Evolutionary conservation across 1,140 invertebrate species (phyloP).

Genomic region (Drosophila tropicalis): DNA sequence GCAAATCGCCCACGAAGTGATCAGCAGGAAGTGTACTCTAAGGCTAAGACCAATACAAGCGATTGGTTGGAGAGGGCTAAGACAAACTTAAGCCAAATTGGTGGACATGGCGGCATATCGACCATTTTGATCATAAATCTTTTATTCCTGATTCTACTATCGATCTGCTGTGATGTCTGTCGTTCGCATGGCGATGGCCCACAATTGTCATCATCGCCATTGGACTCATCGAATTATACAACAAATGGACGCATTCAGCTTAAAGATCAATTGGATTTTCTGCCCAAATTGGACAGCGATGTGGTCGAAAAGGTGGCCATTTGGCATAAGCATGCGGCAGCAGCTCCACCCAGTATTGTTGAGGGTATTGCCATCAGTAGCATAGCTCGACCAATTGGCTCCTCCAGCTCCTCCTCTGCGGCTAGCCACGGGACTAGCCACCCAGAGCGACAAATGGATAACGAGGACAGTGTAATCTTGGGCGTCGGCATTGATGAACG

Average conservation of each 20-base stretch:
- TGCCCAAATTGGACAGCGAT: slow-evolving; percentile 67
- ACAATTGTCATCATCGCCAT: neutral
- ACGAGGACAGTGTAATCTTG: slow-evolving; percentile 14
- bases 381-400: neutral
- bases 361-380: slow-evolving; percentile 65
- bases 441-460: neutral
- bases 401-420: no score
- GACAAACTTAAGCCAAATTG: slow-evolving; percentile 9
- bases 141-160: slow-evolving; percentile 56
- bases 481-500: slow-evolving; percentile 49
- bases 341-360: slow-evolving; percentile 53
- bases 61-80: neutral
- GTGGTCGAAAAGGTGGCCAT: slow-evolving; percentile 71
- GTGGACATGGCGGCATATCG: slow-evolving; percentile 51
- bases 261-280: slow-evolving; percentile 29
- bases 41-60: neutral
- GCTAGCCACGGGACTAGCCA: neutral
- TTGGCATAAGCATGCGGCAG: slow-evolving; percentile 66
- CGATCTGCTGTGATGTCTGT: slow-evolving; percentile 68
- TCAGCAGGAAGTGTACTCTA: neutral
- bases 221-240: slow-evolving; percentile 23
- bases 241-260: neutral
- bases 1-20: slow-evolving; percentile 43
- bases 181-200: slow-evolving; percentile 41
- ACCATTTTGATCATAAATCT: slow-evolving; percentile 56